A percentile compares a stretch with the other conserved stretches of the same genome.
Conservation (phyloP, 2,113 vertebrate genomes). For the Shinisaurus crocodilurus region DNA sequence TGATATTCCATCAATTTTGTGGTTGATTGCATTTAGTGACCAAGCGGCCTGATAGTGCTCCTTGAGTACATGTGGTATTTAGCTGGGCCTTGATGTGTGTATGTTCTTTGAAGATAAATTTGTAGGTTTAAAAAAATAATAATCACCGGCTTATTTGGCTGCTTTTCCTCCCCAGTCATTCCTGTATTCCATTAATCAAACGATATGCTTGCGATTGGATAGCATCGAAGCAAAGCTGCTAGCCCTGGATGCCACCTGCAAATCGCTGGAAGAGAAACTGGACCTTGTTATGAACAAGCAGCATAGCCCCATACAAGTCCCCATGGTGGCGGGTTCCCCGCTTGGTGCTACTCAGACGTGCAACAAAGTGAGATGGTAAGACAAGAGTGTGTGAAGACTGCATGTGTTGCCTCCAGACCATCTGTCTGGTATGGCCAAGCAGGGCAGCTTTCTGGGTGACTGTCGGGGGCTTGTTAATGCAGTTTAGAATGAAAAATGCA, state of each 20-base stretch:
- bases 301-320: constrained; percentile 93
- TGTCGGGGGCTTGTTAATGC: background rate
- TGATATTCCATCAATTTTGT: constrained; percentile 30
- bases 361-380: constrained; percentile 98
- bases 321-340: constrained; percentile 97
- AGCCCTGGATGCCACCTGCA: constrained; percentile 91
- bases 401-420: background rate
- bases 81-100: background rate
- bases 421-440: background rate
- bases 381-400: background rate
- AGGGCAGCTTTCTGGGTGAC: background rate
- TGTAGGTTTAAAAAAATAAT: background rate
- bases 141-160: background rate
- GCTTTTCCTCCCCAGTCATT: constrained; percentile 80
- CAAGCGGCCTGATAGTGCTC: background rate
- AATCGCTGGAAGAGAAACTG: constrained; percentile 92
- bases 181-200: constrained; percentile 92
- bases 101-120: background rate
- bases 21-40: constrained; percentile 16
- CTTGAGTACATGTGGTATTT: constrained; percentile 14
- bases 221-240: constrained; percentile 95
- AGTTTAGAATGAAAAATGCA: background rate
- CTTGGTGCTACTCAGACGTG: constrained; percentile 97
- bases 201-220: constrained; percentile 92
- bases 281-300: constrained; percentile 92